Percentiles rank a stretch among this genome's conserved stretches.
Evolutionary conservation across 2,113 vertebrate genomes (phyloP).

Genomic region (Cepphus grylle): DNA sequence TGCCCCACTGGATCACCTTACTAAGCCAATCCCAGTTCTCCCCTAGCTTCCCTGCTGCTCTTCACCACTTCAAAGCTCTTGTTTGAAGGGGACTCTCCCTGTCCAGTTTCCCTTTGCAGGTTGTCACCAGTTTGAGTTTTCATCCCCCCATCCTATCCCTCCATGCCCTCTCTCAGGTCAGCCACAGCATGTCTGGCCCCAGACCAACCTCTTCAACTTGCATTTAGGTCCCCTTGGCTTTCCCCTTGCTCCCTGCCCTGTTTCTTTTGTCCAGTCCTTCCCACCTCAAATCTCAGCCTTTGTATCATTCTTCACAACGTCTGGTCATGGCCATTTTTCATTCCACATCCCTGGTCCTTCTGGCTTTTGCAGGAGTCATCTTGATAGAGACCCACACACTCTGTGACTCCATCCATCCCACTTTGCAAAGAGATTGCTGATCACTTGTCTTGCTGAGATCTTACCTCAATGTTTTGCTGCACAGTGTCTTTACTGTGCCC

Average conservation of each 20-base stretch:
- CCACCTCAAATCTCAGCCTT: not conserved
- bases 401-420: not conserved
- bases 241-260: not conserved
- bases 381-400: accelerated
- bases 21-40: not conserved
- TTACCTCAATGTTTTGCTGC: not conserved
- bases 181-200: not conserved
- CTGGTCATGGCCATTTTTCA: not conserved
- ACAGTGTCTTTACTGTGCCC: not conserved
- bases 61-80: not conserved
- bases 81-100: not conserved
- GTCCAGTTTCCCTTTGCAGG: not conserved
- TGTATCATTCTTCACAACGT: not conserved
- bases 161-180: not conserved
- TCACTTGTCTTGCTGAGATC: not conserved
- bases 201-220: not conserved
- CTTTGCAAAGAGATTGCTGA: not conserved
- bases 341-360: not conserved
- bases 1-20: not conserved
- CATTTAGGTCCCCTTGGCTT: not conserved
- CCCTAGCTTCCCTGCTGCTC: not conserved
- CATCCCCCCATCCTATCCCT: not conserved
- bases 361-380: not conserved
- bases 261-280: not conserved
- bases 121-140: not conserved